phyloP scores from a whole-genome alignment of 92 coral and sea anemone genomes.

The Epizoanthus stellaris region DNA sequence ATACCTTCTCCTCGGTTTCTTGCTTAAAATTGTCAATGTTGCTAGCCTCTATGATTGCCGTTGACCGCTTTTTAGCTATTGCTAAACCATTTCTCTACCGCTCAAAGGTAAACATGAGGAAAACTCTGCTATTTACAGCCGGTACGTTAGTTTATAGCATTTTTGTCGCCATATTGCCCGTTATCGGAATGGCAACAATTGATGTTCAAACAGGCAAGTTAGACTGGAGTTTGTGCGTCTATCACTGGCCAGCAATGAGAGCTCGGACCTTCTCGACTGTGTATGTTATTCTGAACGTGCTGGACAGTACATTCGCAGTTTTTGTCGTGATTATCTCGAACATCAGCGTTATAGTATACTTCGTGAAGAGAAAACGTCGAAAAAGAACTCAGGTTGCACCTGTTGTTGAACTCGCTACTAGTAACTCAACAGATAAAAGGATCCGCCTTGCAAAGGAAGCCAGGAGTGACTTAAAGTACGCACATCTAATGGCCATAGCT shows the following conservation, averaged over 20 bases:
- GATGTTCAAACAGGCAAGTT: background rate
- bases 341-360: conserved; percentile 64
- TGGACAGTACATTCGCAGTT: conserved; percentile 55
- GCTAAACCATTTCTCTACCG: conserved; percentile 73
- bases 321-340: conserved; percentile 58
- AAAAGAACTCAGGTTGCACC: conserved; percentile 45
- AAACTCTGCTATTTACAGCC: conserved; percentile 27
- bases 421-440: conserved; percentile 2
- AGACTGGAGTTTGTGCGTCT: conserved; percentile 60
- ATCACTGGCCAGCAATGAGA: conserved; percentile 60
- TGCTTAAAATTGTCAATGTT: conserved; percentile 68
- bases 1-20: conserved; percentile 52
- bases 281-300: conserved; percentile 42
- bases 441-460: conserved; percentile 22
- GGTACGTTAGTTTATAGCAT: conserved; percentile 56
- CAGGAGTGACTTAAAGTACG: conserved; percentile 61
- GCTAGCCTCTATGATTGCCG: conserved; percentile 56
- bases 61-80: conserved; percentile 69
- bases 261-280: conserved; percentile 17
- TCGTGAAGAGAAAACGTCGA: conserved; percentile 57
- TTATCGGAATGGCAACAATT: conserved; percentile 43
- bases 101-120: conserved; percentile 60
- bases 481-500: conserved; percentile 60
- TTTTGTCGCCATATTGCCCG: conserved; percentile 46
- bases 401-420: background rate